Base-by-base conservation (phyloP, 2,797 vertebrate species). In the Spinus pinus region DNA sequence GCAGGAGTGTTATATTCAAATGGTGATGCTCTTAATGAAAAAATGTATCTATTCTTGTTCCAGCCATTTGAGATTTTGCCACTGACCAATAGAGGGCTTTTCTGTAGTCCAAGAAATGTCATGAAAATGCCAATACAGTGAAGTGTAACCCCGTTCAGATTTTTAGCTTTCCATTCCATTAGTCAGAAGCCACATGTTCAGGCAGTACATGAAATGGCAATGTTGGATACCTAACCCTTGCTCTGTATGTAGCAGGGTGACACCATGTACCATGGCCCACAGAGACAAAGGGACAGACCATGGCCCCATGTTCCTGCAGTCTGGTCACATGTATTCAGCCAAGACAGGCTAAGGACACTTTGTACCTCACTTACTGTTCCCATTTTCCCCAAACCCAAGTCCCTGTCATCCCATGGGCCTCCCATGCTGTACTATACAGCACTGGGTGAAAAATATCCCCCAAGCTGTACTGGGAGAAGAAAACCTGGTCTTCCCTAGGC, bases 161-260 rank as follows among this genome's bases (percentile, higher is more conserved):
- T 85, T 82, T 77, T 37, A 78, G 47, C 13, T 73, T 69, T 66
- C 42, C 10, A 12, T 64, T 64, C 53, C 33, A 10, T 60, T 50
- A 78, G 11, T 44, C 31, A 54, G 64, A 67, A 87, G 49, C 20
- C 5, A 4, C 20, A 5, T 31, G 3, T 18, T 14, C n/a, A 42
- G 31, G 35, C n/a, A 20, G 33, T 27, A 13, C 6, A 7, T 30
- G 25, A 70, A 69, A 49, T 5, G 31, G 33, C 22, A 53, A 51
- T 30, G 49, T 49, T 0, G 0, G 53, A 9, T 27, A n/a, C 1
- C 0, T 42, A 28, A 30, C 23, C 22, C 21, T 62, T 47, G 8
- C 42, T 80, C 51, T 69, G 13, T 17, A 33, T 33, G 10, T 28
- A 58, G 53, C 41, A 37, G 37, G 27, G 37, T 56, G 15, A 30